phyloP scores from a whole-genome alignment of 2,797 vertebrate species.

The Calcarius lapponicus region DNA sequence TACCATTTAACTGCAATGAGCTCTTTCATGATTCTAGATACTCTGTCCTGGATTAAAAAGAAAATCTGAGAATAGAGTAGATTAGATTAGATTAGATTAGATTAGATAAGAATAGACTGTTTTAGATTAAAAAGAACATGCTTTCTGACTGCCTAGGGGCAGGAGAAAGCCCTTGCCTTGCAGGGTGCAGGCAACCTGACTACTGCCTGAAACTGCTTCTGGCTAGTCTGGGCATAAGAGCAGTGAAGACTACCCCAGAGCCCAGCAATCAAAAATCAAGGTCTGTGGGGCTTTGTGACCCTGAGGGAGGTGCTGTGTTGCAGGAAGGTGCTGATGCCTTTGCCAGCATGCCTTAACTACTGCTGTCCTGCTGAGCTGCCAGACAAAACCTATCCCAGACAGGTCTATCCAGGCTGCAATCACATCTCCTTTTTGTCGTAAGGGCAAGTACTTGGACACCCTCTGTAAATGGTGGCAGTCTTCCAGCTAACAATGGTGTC shows the following conservation, averaged over 20 bases:
- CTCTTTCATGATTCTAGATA: not conserved
- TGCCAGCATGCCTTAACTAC: not conserved
- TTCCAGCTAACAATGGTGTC: not conserved
- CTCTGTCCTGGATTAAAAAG: not conserved
- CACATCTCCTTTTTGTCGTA: not conserved
- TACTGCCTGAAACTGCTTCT: not conserved
- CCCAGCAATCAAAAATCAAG: not conserved
- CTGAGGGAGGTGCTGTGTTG: not conserved
- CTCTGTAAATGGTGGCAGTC: not conserved
- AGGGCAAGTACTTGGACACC: not conserved
- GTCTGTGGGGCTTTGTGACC: not conserved
- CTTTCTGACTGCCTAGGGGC: not conserved
- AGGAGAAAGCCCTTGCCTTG: not conserved
- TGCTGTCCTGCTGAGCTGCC: not conserved
- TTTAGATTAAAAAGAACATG: not conserved
- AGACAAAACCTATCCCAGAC: not conserved
- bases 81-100: not conserved
- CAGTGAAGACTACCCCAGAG: not conserved
- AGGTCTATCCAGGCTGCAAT: not conserved
- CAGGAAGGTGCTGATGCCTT: not conserved
- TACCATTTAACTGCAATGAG: not conserved
- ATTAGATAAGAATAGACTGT: not conserved
- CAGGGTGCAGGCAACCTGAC: not conserved
- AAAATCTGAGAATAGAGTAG: not conserved
- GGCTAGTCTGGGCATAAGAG: not conserved